Conservation (phyloP, 2,797 vertebrate species). For the Pipistrellus pipistrellus region DNA sequence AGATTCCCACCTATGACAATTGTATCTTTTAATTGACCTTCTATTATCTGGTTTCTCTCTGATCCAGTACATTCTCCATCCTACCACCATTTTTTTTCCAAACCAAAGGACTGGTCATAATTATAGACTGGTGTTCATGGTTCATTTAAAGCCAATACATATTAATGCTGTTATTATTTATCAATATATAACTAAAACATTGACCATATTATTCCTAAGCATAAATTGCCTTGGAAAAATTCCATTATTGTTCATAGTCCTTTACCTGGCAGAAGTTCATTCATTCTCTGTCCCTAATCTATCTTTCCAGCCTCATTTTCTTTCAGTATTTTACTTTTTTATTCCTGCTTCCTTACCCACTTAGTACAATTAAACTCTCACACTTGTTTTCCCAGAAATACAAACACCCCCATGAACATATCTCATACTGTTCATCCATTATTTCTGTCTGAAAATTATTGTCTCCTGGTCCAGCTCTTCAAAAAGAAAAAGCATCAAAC, state of each 20-base stretch:
- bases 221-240: neutral
- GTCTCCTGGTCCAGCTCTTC: neutral
- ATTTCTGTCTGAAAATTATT: neutral
- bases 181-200: neutral
- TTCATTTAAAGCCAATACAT: neutral
- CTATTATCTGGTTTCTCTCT: neutral
- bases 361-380: neutral
- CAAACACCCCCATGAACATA: neutral
- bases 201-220: neutral
- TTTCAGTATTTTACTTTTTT: neutral
- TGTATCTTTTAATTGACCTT: neutral
- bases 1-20: neutral
- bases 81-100: neutral
- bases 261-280: neutral
- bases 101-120: neutral
- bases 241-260: neutral
- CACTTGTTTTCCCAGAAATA: neutral
- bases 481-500: neutral
- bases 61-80: neutral
- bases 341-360: neutral
- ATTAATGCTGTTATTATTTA: neutral
- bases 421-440: neutral
- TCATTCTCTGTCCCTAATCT: neutral
- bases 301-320: neutral
- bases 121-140: neutral